Evolutionary conservation across 2,797 vertebrate genomes (phyloP).

Genomic region (Vespertilio murinus): DNA sequence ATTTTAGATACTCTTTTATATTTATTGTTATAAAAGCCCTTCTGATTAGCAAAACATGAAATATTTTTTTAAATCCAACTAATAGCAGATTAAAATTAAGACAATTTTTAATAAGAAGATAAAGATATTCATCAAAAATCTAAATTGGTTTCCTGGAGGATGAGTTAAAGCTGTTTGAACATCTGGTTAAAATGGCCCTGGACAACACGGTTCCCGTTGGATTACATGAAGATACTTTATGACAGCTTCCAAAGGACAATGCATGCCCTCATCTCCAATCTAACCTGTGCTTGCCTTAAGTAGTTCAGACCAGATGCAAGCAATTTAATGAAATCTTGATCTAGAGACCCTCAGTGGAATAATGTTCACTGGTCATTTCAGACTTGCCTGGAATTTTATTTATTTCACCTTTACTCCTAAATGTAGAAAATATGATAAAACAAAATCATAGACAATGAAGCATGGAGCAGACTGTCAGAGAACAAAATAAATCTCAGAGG

Average conservation of each 20-base stretch:
- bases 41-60: background rate
- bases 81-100: background rate
- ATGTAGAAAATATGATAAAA: conserved; percentile 49
- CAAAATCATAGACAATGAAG: too few species aligned
- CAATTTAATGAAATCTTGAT: conserved; percentile 70
- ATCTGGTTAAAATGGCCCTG: conserved; percentile 67
- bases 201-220: conserved; percentile 8
- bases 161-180: conserved; percentile 56
- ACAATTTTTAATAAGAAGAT: conserved; percentile 39
- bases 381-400: conserved; percentile 51
- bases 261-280: conserved; percentile 38
- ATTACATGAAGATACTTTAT: conserved; percentile 69
- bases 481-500: too few species aligned
- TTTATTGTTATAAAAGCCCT: background rate
- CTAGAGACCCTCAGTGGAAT: conserved; percentile 36
- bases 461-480: too few species aligned
- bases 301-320: conserved; percentile 63
- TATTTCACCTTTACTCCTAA: conserved; percentile 62
- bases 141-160: conserved; percentile 51
- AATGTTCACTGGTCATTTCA: conserved; percentile 44
- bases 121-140: conserved; percentile 39
- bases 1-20: background rate
- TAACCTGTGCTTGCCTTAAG: conserved; percentile 26
- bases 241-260: conserved; percentile 62
- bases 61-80: background rate